A percentile compares a stretch with the other conserved stretches of the same genome.
phyloP scores from a whole-genome alignment of 2,113 vertebrate genomes.

The Thymallus thymallus region DNA sequence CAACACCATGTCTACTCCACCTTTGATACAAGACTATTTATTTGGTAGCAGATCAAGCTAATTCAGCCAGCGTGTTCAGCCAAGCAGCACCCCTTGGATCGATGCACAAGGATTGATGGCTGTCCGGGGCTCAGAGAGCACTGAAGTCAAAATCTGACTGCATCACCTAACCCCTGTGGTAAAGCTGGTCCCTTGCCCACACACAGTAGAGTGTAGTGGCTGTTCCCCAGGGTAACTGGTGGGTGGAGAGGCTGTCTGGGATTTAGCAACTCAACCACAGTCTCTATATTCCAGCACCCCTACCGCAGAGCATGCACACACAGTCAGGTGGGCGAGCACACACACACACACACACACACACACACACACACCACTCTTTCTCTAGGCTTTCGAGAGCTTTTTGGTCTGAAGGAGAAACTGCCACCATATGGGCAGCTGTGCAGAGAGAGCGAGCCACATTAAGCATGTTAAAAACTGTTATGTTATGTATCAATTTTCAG shows the following conservation, averaged over 20 bases:
- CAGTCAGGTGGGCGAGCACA: neutral
- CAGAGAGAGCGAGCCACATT: neutral
- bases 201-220: neutral
- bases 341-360: no score
- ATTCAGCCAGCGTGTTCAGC: neutral
- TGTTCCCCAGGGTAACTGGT: neutral
- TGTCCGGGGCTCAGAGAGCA: neutral
- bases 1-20: no score
- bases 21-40: neutral
- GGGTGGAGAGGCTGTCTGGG: neutral
- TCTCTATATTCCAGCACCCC: neutral
- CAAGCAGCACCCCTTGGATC: neutral
- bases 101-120: neutral
- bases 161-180: neutral
- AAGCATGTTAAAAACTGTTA: conserved; percentile 19
- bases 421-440: conserved; percentile 17
- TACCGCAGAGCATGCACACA: neutral
- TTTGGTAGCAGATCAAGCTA: neutral
- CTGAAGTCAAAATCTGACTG: neutral
- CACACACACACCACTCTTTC: neutral
- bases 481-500: conserved; percentile 12
- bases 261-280: neutral
- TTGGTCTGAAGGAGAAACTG: neutral
- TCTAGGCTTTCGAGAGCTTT: neutral
- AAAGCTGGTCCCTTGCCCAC: neutral